Conservation (phyloP, 1,140 invertebrate genomes). For the Nephila pilipes region DNA sequence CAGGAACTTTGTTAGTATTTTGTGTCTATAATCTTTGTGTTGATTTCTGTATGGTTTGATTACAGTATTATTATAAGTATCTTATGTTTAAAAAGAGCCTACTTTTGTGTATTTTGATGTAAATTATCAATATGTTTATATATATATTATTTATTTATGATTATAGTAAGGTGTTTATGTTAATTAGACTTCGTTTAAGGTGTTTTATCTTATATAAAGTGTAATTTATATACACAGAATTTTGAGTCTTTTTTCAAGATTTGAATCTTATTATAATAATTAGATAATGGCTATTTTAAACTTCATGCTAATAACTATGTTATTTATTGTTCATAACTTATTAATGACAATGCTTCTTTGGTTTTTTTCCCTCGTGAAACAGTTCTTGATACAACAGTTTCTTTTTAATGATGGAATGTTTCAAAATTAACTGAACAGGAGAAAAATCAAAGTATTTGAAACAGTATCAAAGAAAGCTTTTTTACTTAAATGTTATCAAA, state of each 20-base stretch:
- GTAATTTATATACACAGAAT: slow-evolving; percentile 6
- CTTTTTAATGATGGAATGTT: too few species aligned
- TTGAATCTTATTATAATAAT: background rate
- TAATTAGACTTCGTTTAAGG: background rate
- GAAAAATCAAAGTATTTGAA: too few species aligned
- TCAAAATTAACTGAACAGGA: too few species aligned
- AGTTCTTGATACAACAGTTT: too few species aligned
- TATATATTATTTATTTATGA: slow-evolving; percentile 23
- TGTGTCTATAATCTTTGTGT: background rate
- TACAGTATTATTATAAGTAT: slow-evolving; percentile 28
- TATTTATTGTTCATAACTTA: background rate
- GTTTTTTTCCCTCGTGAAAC: too few species aligned
- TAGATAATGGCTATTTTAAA: background rate
- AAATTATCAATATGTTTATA: background rate
- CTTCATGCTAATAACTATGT: background rate
- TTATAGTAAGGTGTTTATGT: background rate
- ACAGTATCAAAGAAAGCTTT: too few species aligned
- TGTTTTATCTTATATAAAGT: slow-evolving; percentile 24
- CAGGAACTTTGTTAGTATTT: background rate
- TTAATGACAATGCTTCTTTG: background rate
- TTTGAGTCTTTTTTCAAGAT: background rate
- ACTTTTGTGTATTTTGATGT: slow-evolving; percentile 1
- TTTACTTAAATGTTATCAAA: too few species aligned
- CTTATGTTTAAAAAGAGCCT: background rate
- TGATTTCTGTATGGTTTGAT: slow-evolving; percentile 8